phyloP scores from a whole-genome alignment of 2,797 vertebrate genomes.

The Carapus acus region DNA sequence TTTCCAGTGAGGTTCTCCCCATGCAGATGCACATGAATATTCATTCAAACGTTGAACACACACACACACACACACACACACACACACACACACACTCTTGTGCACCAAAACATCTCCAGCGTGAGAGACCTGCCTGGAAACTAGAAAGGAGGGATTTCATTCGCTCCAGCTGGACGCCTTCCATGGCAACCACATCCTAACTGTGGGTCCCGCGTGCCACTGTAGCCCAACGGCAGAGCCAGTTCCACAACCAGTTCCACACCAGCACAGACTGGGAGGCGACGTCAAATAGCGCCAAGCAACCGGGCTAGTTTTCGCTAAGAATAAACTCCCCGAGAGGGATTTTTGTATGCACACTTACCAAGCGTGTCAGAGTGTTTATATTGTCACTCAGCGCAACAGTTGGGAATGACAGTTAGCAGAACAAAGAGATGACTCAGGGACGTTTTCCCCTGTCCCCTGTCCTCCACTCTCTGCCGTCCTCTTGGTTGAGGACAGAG shows the following conservation, averaged over 20 bases:
- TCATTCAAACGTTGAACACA: constrained; percentile 10
- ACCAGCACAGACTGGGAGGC: constrained; percentile 2
- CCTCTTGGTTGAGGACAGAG: constrained; percentile 57
- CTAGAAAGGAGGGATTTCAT: constrained; percentile 53
- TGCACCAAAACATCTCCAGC: constrained; percentile 52
- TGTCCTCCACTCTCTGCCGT: constrained; percentile 16
- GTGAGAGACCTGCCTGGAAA: constrained; percentile 71
- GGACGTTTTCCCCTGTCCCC: constrained; percentile 22
- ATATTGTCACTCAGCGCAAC: no score
- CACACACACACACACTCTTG: constrained; percentile 15
- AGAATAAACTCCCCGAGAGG: constrained; percentile 31
- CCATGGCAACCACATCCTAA: constrained; percentile 64
- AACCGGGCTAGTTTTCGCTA: constrained; percentile 14
- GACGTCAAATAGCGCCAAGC: constrained; percentile 13
- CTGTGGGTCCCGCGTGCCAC: constrained; percentile 45
- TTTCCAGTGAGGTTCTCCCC: constrained; percentile 52
- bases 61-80: constrained; percentile 15
- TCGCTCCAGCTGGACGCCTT: constrained; percentile 57
- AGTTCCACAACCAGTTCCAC: no score
- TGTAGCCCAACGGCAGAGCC: constrained; percentile 64
- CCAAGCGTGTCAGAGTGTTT: no score
- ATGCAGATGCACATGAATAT: constrained; percentile 18
- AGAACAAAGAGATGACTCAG: constrained; percentile 10
- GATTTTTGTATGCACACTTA: constrained; percentile 9
- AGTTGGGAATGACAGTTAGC: neutral